phyloP scores from a whole-genome alignment of 2,113 vertebrate species.

The Corythaeola cristata region DNA sequence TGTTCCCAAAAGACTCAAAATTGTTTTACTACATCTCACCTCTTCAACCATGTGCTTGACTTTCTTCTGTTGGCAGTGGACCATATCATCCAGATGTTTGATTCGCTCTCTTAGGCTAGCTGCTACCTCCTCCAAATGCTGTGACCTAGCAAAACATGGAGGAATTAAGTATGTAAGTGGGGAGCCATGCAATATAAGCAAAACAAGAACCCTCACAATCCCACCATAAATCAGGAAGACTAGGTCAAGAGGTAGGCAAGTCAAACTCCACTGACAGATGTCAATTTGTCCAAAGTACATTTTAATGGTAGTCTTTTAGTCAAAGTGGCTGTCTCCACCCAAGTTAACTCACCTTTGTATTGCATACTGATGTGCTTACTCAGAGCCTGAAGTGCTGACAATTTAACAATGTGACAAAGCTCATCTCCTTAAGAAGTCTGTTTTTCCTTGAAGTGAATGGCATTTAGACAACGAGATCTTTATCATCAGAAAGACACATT shows the following conservation, averaged over 20 bases:
- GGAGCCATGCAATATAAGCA: neutral
- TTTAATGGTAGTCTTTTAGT: neutral
- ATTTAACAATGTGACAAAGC: neutral
- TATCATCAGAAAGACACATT: neutral
- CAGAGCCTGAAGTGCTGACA: conserved; percentile 11
- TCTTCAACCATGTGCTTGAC: conserved; percentile 98
- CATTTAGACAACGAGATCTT: neutral
- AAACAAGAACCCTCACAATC: neutral
- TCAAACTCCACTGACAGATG: neutral
- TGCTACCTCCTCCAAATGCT: conserved; percentile 83
- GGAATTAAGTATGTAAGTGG: neutral
- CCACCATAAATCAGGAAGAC: neutral
- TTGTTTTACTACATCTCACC: conserved; percentile 74
- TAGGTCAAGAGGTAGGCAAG: neutral
- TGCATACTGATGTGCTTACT: neutral
- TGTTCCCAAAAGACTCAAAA: neutral
- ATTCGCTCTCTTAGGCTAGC: conserved; percentile 89
- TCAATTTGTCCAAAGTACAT: neutral
- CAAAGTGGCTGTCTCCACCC: neutral
- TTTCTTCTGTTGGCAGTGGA: conserved; percentile 97
- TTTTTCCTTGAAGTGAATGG: neutral
- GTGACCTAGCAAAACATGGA: conserved; percentile 73
- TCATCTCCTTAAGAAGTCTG: neutral
- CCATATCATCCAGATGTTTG: conserved; percentile 96
- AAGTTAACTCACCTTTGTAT: neutral